phyloP scores from a whole-genome alignment of 2,797 vertebrate genomes.

The Lycodopsis pacificus region DNA sequence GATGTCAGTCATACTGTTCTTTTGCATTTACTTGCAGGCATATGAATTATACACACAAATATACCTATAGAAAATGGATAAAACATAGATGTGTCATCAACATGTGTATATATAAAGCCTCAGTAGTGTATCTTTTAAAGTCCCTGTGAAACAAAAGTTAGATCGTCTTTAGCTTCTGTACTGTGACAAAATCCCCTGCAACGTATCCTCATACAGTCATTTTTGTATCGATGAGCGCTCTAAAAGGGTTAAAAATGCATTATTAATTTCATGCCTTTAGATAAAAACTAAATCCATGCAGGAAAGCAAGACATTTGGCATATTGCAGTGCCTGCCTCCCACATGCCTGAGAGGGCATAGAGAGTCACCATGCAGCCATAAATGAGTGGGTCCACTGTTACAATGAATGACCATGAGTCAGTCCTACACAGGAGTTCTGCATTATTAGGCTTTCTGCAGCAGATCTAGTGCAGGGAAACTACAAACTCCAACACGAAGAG shows the following conservation, averaged over 20 bases:
- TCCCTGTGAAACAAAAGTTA: no score
- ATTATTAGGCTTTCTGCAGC: not conserved
- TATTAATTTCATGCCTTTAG: not conserved
- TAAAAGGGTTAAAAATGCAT: not conserved
- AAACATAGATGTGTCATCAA: not conserved
- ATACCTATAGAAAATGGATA: not conserved
- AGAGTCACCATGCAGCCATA: not conserved
- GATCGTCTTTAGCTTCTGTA: no score
- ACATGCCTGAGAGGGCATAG: not conserved
- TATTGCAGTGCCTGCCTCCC: no score
- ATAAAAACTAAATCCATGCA: not conserved
- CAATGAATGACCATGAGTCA: not conserved
- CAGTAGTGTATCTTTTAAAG: not conserved
- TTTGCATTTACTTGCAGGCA: not conserved
- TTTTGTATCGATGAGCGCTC: not conserved
- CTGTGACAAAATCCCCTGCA: no score
- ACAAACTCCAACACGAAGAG: not conserved
- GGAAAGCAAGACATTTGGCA: not conserved
- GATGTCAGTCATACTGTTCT: not conserved
- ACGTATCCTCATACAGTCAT: no score
- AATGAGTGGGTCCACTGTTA: not conserved
- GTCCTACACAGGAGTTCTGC: constrained; percentile 4
- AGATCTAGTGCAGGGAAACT: constrained; percentile 1
- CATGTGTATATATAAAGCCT: not conserved
- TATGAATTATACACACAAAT: not conserved